phyloP scores from a whole-genome alignment of 2,113 vertebrate genomes.

The Mormyrus iriodes region DNA sequence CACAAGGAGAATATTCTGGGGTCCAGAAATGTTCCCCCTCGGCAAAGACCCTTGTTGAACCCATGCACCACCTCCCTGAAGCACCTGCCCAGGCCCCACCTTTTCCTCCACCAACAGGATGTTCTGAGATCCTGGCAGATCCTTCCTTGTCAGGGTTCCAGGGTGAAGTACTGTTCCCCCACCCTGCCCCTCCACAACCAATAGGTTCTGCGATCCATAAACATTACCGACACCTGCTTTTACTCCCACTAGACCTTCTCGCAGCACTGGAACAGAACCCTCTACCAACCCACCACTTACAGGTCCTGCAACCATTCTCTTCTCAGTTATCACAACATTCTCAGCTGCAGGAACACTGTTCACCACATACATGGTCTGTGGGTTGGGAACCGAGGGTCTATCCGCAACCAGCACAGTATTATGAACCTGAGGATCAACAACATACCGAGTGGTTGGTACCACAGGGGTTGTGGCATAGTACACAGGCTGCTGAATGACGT shows the following conservation, averaged over 20 bases:
- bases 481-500: slow-evolving; percentile 42
- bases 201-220: background rate
- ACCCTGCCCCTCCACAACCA: slow-evolving; percentile 24
- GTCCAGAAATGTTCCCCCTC: background rate
- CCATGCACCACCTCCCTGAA: background rate
- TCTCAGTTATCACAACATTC: background rate
- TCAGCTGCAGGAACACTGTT: slow-evolving; percentile 6
- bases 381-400: slow-evolving; percentile 31
- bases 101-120: slow-evolving; percentile 21
- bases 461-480: slow-evolving; percentile 29
- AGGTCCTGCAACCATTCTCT: slow-evolving; percentile 7
- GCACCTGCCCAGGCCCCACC: slow-evolving; percentile 13
- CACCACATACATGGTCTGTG: slow-evolving; percentile 41
- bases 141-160: background rate
- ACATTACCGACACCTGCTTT: background rate
- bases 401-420: slow-evolving; percentile 40
- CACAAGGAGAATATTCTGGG: slow-evolving; percentile 12
- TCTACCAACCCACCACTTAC: slow-evolving; percentile 16
- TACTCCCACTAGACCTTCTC: background rate
- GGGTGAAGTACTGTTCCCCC: slow-evolving; percentile 18
- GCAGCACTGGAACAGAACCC: slow-evolving; percentile 1
- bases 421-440: slow-evolving; percentile 21
- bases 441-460: slow-evolving; percentile 12
- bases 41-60: slow-evolving; percentile 18
- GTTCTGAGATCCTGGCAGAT: slow-evolving; percentile 25